Percentiles rank a stretch among this genome's conserved stretches.
Conservation (phyloP, 2,888 invertebrate genomes). For the Eupithecia inturbata region DNA sequence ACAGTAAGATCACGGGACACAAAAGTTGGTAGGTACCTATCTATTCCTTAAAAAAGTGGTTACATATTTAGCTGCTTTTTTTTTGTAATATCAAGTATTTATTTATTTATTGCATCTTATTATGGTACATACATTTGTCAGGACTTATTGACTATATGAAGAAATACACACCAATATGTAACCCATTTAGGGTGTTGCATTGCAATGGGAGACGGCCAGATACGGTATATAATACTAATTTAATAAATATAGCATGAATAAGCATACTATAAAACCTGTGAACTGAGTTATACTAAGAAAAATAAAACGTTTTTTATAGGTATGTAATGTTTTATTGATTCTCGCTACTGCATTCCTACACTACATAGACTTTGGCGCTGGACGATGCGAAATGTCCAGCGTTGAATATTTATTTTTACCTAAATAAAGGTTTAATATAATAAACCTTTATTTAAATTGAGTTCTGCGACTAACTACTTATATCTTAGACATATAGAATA, state of each 20-base stretch:
- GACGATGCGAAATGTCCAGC: neutral
- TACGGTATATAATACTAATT: too few species aligned
- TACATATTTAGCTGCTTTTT: too few species aligned
- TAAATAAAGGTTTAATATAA: neutral
- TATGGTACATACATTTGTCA: too few species aligned
- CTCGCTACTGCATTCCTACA: neutral
- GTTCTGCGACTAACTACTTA: neutral
- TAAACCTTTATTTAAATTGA: neutral
- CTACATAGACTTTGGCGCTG: neutral
- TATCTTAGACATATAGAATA: neutral
- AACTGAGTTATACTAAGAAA: neutral
- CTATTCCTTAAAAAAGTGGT: too few species aligned
- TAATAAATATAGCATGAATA: neutral
- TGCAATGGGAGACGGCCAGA: too few species aligned
- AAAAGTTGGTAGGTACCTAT: too few species aligned
- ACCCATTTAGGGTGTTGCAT: too few species aligned
- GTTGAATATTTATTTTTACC: neutral
- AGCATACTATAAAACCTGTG: neutral
- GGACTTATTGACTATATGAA: too few species aligned
- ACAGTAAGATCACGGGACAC: too few species aligned
- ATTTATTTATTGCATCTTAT: too few species aligned
- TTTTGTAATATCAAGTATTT: too few species aligned
- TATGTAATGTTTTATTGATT: neutral
- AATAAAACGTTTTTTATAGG: neutral
- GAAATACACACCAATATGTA: too few species aligned